These are phyloP conservation scores for Drosophila pullipes DNA, from an alignment of 2,888 invertebrate species.

Conservation along the genomic window DNA sequence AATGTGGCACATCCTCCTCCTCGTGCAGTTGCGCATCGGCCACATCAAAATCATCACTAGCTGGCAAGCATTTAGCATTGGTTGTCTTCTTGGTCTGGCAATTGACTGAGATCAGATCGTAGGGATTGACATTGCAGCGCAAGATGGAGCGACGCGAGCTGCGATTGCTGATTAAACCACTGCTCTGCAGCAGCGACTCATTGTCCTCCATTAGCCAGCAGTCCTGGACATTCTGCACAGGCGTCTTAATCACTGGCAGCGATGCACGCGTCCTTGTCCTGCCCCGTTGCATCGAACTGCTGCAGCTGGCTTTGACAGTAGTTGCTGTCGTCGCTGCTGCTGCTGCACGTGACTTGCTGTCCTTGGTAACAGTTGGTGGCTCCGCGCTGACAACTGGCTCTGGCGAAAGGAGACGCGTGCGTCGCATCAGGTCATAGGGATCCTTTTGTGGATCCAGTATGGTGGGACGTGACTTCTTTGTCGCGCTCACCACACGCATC, in stretches of 20 bases:
- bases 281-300: slow-evolving; percentile 85
- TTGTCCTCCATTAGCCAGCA: slow-evolving; percentile 83
- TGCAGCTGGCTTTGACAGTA: slow-evolving; percentile 53
- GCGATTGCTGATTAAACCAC: slow-evolving; percentile 43
- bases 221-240: slow-evolving; percentile 45
- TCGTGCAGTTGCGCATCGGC: slow-evolving; percentile 83
- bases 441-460: slow-evolving; percentile 89
- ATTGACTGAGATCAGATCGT: slow-evolving; percentile 90
- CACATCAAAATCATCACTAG: slow-evolving; percentile 86
- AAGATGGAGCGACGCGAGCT: slow-evolving; percentile 89
- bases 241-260: slow-evolving; percentile 69
- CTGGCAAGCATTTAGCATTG: slow-evolving; percentile 40
- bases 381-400: slow-evolving; percentile 74
- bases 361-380: slow-evolving; percentile 40
- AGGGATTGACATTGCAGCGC: slow-evolving; percentile 94
- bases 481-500: slow-evolving; percentile 87
- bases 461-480: slow-evolving; percentile 88
- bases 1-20: slow-evolving; percentile 58
- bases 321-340: slow-evolving; percentile 49
- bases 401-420: slow-evolving; percentile 90
- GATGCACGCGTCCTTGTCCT: slow-evolving; percentile 86
- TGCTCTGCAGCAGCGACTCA: slow-evolving; percentile 61
- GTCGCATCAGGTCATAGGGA: slow-evolving; percentile 93
- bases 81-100: slow-evolving; percentile 46
- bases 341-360: slow-evolving; percentile 80